Percentiles rank a stretch among this genome's conserved stretches.
These are phyloP conservation scores for Sinelater perroti DNA, from an alignment of 2,888 invertebrate genomes.

Conservation along the genomic window DNA sequence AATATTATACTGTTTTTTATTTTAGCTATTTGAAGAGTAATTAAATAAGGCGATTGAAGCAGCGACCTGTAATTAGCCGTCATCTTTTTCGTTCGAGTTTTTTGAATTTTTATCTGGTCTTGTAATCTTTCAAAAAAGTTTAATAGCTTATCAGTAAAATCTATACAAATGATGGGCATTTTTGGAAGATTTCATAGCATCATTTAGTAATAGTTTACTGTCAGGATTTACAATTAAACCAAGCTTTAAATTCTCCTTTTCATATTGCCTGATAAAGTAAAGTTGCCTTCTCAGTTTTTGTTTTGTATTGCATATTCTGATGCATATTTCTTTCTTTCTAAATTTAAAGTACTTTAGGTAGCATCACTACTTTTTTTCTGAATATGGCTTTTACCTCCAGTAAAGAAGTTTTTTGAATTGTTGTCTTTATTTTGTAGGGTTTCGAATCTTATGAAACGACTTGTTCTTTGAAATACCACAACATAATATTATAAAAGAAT, in stretches of 20 bases:
- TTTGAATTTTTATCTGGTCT: constrained; percentile 29
- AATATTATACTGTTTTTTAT: constrained; percentile 47
- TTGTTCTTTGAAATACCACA: too few species aligned
- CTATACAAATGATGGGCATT: constrained; percentile 32
- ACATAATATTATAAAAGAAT: too few species aligned
- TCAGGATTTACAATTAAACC: not conserved
- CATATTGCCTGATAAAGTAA: constrained; percentile 4
- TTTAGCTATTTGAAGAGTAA: constrained; percentile 31
- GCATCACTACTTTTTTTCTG: too few species aligned
- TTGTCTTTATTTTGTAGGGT: too few species aligned
- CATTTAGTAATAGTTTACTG: constrained; percentile 21
- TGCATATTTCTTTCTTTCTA: too few species aligned
- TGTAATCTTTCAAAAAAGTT: too few species aligned
- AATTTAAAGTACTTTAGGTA: too few species aligned
- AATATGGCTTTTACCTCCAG: too few species aligned
- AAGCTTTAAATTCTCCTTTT: constrained; percentile 9
- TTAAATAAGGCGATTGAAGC: constrained; percentile 32
- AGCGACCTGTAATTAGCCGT: constrained; percentile 25
- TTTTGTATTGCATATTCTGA: too few species aligned
- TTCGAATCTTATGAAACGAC: too few species aligned
- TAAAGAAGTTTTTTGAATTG: too few species aligned
- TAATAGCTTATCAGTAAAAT: too few species aligned
- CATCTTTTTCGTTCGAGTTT: constrained; percentile 30
- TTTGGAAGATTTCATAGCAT: constrained; percentile 37
- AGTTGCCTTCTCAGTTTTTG: not conserved